Conservation (phyloP, 2,113 vertebrate species). For the Corythornis madagascariensis region DNA sequence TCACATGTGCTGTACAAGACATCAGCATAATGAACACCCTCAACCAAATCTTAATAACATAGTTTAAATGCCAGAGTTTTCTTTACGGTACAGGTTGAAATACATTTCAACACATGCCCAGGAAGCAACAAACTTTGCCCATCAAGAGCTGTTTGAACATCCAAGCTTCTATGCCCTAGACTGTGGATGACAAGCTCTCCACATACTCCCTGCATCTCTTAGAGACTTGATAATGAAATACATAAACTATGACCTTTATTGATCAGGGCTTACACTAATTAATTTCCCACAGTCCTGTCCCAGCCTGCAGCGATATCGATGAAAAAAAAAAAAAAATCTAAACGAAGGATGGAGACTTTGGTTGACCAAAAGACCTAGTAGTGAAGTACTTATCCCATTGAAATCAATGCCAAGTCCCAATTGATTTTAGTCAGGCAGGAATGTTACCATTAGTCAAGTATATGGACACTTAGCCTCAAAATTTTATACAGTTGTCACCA, state of each 20-base stretch:
- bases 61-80: slow-evolving; percentile 42
- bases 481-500: neutral
- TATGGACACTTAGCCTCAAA: neutral
- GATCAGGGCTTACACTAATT: slow-evolving; percentile 54
- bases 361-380: neutral
- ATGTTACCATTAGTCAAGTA: neutral
- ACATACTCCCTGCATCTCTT: slow-evolving; percentile 34
- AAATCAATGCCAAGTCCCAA: slow-evolving; percentile 25
- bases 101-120: neutral
- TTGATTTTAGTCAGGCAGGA: neutral
- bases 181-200: slow-evolving; percentile 9
- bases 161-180: neutral
- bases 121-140: neutral
- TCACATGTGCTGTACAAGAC: slow-evolving; percentile 5
- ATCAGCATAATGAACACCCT: slow-evolving; percentile 23
- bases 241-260: slow-evolving; percentile 62
- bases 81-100: neutral
- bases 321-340: neutral
- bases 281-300: slow-evolving; percentile 55
- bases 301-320: slow-evolving; percentile 28
- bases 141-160: neutral
- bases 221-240: slow-evolving; percentile 65
- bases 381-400: neutral
- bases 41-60: neutral
- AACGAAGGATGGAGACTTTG: neutral